These are phyloP conservation scores for human DNA, from an alignment of 2,113 vertebrate genomes.

Conservation along the genomic window GRCh38 chr15:26420501-26421000, in stretches of 20 bases:
- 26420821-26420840: background rate
- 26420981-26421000: background rate
- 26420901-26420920: background rate
- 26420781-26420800: background rate
- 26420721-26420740: background rate
- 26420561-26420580: background rate
- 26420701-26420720: background rate
- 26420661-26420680: background rate
- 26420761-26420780: background rate
- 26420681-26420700: background rate
- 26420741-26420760: background rate
- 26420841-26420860: background rate
- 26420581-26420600: background rate
- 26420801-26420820: background rate
- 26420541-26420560: background rate
- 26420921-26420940: background rate
- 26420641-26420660: background rate
- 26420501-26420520: background rate
- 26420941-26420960: background rate
- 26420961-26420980: background rate
- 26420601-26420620: background rate
- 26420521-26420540: background rate
- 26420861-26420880: background rate
- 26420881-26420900: background rate
- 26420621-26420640: background rate